These are phyloP conservation scores for Agrochola circellaris DNA, from an alignment of 2,888 invertebrate species.

Conservation along the genomic window DNA sequence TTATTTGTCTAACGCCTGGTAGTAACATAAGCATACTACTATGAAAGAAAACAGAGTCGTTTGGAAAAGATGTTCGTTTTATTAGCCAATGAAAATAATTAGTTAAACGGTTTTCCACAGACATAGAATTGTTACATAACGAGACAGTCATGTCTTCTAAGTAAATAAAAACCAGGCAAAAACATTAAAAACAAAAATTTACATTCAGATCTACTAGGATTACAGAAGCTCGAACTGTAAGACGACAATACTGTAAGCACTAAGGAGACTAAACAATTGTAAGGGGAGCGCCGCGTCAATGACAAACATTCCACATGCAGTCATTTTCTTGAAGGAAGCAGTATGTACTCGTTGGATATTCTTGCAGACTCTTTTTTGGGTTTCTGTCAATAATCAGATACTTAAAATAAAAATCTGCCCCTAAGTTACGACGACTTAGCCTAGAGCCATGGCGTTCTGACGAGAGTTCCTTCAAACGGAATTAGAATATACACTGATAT, in stretches of 20 bases:
- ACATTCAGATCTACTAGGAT: background rate
- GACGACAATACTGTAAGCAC: constrained; percentile 12
- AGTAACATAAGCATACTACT: background rate
- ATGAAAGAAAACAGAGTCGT: background rate
- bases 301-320: constrained; percentile 22
- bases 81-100: background rate
- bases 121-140: background rate
- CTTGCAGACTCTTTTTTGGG: constrained; percentile 25
- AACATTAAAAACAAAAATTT: background rate
- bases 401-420: background rate
- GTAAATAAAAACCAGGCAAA: background rate
- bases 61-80: background rate
- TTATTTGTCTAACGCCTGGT: no score
- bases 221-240: constrained; percentile 42
- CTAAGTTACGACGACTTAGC: background rate
- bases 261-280: constrained; percentile 9
- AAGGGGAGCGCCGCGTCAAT: constrained; percentile 17
- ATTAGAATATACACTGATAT: background rate
- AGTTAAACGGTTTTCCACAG: background rate
- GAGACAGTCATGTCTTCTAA: background rate
- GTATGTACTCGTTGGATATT: constrained; percentile 22
- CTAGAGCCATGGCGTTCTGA: background rate
- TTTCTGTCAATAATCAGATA: constrained; percentile 15
- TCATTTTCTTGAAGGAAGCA: constrained; percentile 15
- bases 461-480: background rate